A percentile compares a stretch with the other conserved stretches of the same genome.
Conservation (phyloP, 2,888 invertebrate species). For the Trichopria drosophilae region DNA sequence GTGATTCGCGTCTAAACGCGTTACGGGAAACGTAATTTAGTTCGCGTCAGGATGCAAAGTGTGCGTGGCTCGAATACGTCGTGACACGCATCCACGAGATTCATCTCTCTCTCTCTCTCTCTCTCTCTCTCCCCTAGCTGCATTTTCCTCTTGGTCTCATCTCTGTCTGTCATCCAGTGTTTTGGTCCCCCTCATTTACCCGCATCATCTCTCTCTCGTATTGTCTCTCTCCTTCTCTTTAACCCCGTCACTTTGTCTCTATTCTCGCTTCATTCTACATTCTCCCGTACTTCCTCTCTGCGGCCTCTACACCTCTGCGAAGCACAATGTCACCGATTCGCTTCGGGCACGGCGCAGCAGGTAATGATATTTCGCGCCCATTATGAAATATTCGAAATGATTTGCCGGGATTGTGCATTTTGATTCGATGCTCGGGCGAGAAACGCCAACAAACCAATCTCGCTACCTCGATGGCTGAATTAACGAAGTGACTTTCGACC, state of each 20-base stretch:
- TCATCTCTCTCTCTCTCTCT: constrained; percentile 28
- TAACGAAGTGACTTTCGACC: no score
- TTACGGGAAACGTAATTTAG: constrained; percentile 56
- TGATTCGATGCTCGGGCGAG: constrained; percentile 46
- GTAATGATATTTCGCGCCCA: constrained; percentile 56
- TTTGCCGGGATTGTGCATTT: constrained; percentile 55
- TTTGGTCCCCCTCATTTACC: neutral
- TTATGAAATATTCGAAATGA: constrained; percentile 58
- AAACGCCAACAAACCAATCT: constrained; percentile 35
- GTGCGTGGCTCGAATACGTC: constrained; percentile 38
- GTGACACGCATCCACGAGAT: constrained; percentile 43
- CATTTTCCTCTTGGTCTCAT: constrained; percentile 8
- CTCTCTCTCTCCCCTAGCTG: constrained; percentile 9
- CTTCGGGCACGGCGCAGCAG: constrained; percentile 27
- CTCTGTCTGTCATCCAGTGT: constrained; percentile 2
- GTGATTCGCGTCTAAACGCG: constrained; percentile 56
- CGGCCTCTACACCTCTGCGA: constrained; percentile 28
- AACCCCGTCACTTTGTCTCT: constrained; percentile 3
- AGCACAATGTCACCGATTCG: neutral
- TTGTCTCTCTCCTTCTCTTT: constrained; percentile 19
- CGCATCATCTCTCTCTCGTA: constrained; percentile 5
- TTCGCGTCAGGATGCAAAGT: constrained; percentile 35
- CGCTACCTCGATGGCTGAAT: no score
- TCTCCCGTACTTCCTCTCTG: constrained; percentile 12
- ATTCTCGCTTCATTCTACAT: constrained; percentile 19